Evolutionary conservation across 2,888 invertebrate genomes (phyloP).

Genomic region (Pristionchus maxplancki): DNA sequence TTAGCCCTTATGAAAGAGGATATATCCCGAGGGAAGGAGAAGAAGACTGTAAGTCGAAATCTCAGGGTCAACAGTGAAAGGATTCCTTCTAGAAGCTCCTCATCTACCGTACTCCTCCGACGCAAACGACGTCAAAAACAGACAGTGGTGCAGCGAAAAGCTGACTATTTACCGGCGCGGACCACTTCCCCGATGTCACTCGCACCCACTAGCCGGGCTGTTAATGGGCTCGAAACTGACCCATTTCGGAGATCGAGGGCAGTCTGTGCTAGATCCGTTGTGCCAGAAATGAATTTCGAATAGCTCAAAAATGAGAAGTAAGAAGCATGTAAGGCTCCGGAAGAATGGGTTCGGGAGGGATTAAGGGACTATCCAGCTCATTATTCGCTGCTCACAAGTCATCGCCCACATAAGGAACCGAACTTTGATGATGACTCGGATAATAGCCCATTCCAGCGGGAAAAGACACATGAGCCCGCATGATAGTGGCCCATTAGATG

Average conservation of each 20-base stretch:
- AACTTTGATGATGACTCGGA: background rate
- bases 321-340: no score
- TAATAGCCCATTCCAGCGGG: background rate
- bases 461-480: background rate
- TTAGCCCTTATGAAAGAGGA: background rate
- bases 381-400: background rate
- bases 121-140: constrained; percentile 2
- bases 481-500: background rate
- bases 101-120: background rate
- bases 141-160: background rate
- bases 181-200: background rate
- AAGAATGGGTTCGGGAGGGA: background rate
- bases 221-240: no score
- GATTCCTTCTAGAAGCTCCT: constrained; percentile 8
- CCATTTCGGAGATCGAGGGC: no score
- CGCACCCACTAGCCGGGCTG: background rate
- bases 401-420: background rate
- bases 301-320: no score
- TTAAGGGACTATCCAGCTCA: background rate
- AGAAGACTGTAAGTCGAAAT: background rate
- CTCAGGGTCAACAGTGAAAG: background rate
- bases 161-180: background rate
- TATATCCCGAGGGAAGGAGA: background rate
- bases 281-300: no score
- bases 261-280: no score